Percentiles rank a stretch among this genome's conserved stretches.
phyloP scores from a whole-genome alignment of 2,888 invertebrate species.

The Adela reaumurella region DNA sequence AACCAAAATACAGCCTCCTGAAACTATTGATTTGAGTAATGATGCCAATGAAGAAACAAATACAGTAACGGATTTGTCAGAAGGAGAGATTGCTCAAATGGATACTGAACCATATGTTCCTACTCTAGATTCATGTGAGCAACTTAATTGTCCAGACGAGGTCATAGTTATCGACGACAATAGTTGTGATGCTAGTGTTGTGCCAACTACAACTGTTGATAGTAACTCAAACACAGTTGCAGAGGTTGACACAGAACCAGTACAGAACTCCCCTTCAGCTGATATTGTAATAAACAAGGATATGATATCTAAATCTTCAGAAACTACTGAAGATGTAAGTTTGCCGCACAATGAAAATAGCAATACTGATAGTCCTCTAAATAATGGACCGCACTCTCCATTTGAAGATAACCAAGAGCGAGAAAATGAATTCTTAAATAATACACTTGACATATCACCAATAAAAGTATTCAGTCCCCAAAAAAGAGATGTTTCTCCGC shows the following conservation, averaged over 20 bases:
- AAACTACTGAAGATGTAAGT: conserved; percentile 7
- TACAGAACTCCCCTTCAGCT: background rate
- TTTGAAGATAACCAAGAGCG: conserved; percentile 32
- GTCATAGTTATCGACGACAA: conserved; percentile 21
- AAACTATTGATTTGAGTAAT: background rate
- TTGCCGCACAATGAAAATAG: background rate
- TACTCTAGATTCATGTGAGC: conserved; percentile 33
- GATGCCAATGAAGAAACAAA: background rate
- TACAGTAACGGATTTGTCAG: background rate
- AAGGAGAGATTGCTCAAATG: conserved; percentile 3
- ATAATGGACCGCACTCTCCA: conserved; percentile 31
- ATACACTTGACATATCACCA: conserved; percentile 60
- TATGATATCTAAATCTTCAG: conserved; percentile 10
- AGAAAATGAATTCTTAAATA: conserved; percentile 52
- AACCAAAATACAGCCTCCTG: background rate
- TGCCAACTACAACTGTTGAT: background rate
- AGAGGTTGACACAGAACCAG: conserved; percentile 7
- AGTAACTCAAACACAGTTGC: conserved; percentile 2
- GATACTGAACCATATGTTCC: conserved; percentile 10
- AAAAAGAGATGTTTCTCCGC: conserved; percentile 22
- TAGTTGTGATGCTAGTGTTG: background rate
- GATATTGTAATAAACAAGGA: background rate
- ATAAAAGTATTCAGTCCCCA: conserved; percentile 43
- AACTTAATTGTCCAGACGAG: conserved; percentile 20
- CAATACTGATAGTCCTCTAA: background rate